phyloP scores from a whole-genome alignment of 2,888 invertebrate species.

The Sericinus montela region DNA sequence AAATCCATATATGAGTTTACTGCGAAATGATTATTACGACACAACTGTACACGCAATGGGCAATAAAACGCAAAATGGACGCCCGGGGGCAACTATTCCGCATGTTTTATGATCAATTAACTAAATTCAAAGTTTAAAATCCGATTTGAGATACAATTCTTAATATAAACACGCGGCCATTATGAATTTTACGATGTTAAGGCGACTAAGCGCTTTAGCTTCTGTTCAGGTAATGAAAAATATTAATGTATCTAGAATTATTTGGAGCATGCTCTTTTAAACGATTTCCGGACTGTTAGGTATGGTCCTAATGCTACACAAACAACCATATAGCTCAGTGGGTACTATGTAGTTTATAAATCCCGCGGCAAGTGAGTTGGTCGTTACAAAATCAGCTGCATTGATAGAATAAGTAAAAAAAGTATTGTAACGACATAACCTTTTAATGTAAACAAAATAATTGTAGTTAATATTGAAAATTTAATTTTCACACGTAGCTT shows the following conservation, averaged over 20 bases:
- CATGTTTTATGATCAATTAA: conserved; percentile 46
- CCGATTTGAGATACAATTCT: conserved; percentile 20
- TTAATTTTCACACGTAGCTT: no score
- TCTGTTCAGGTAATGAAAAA: not conserved
- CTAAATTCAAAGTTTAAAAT: conserved; percentile 31
- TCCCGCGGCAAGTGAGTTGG: no score
- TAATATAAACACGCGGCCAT: conserved; percentile 32
- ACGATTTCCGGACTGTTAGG: no score
- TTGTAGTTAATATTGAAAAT: no score
- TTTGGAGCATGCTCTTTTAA: not conserved
- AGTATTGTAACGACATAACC: no score
- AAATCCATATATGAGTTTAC: conserved; percentile 20
- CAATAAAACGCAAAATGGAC: conserved; percentile 16
- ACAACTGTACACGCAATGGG: conserved; percentile 19
- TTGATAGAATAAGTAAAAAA: no score
- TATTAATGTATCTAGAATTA: not conserved
- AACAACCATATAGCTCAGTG: no score
- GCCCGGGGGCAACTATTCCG: conserved; percentile 23
- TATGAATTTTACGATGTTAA: conserved; percentile 31
- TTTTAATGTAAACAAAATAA: no score
- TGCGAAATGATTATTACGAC: conserved; percentile 25
- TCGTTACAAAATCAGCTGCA: no score
- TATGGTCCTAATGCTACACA: no score
- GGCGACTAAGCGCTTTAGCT: conserved; percentile 15
- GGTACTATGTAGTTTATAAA: no score